Evolutionary conservation across 2,888 invertebrate genomes (phyloP).

Genomic region (Pristionchus fissidentatus): DNA sequence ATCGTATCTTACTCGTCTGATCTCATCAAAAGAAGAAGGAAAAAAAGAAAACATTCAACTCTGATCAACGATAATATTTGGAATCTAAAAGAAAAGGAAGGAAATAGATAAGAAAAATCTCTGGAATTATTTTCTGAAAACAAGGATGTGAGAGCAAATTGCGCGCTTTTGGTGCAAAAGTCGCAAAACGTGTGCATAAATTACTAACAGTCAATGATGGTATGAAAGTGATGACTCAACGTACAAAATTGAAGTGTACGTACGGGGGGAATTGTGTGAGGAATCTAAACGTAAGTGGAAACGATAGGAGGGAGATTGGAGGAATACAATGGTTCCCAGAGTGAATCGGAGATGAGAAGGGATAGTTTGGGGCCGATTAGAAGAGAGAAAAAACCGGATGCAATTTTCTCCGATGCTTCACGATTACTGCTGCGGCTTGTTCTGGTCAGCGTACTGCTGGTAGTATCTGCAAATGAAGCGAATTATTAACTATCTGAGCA

Average conservation of each 20-base stretch:
- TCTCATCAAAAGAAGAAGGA: slow-evolving; percentile 15
- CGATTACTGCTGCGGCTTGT: slow-evolving; percentile 17
- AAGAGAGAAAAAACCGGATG: no score
- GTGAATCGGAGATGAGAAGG: neutral
- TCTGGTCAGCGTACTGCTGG: slow-evolving; percentile 27
- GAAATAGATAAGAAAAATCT: neutral
- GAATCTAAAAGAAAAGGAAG: neutral
- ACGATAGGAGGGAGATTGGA: neutral
- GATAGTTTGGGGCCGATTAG: no score
- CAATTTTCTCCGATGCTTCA: no score
- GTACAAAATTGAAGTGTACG: neutral
- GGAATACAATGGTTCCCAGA: slow-evolving; percentile 14
- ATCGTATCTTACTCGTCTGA: neutral
- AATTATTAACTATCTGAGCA: neutral
- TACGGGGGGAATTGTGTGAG: neutral
- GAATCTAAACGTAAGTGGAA: neutral
- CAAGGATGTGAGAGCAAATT: neutral
- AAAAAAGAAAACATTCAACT: neutral
- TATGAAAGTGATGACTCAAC: slow-evolving; percentile 8
- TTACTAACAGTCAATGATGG: slow-evolving; percentile 1
- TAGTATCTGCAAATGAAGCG: slow-evolving; percentile 13
- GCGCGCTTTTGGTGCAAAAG: neutral
- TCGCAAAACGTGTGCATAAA: slow-evolving; percentile 22
- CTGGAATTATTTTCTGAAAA: slow-evolving; percentile 25
- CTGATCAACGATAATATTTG: no score